Conservation (phyloP, 2,797 vertebrate genomes). For the Ctenopoma kingsleyae region DNA sequence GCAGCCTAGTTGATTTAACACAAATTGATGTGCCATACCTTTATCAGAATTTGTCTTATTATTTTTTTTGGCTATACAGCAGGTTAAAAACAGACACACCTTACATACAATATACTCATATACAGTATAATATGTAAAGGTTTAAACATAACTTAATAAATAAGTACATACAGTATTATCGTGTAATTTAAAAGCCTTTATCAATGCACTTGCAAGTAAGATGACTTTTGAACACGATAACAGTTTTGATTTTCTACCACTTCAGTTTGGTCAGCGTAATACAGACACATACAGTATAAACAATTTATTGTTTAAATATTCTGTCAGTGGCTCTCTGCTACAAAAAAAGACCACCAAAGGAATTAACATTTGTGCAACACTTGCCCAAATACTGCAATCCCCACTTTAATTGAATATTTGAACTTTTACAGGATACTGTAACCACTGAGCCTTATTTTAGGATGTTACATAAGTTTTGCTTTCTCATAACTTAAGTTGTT, state of each 20-base stretch:
- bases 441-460: slow-evolving; percentile 41
- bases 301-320: slow-evolving; percentile 40
- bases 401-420: slow-evolving; percentile 30
- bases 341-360: slow-evolving; percentile 39
- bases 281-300: slow-evolving; percentile 52
- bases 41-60: slow-evolving; percentile 49
- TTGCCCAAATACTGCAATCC: slow-evolving; percentile 44
- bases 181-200: slow-evolving; percentile 59
- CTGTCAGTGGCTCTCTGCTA: slow-evolving; percentile 38
- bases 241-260: slow-evolving; percentile 58
- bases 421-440: slow-evolving; percentile 38
- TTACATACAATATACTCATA: slow-evolving; percentile 74
- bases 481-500: slow-evolving; percentile 28
- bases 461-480: slow-evolving; percentile 28
- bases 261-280: slow-evolving; percentile 63
- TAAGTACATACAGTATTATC: slow-evolving; percentile 76
- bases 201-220: slow-evolving; percentile 64
- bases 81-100: slow-evolving; percentile 76
- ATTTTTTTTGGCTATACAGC: slow-evolving; percentile 71
- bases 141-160: slow-evolving; percentile 77
- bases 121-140: slow-evolving; percentile 74
- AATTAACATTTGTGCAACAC: slow-evolving; percentile 51
- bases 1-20: slow-evolving; percentile 77
- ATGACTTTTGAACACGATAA: slow-evolving; percentile 50
- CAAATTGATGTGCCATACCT: slow-evolving; percentile 67